phyloP scores from a whole-genome alignment of 2,797 vertebrate species.

The Leptatherina wallacei region DNA sequence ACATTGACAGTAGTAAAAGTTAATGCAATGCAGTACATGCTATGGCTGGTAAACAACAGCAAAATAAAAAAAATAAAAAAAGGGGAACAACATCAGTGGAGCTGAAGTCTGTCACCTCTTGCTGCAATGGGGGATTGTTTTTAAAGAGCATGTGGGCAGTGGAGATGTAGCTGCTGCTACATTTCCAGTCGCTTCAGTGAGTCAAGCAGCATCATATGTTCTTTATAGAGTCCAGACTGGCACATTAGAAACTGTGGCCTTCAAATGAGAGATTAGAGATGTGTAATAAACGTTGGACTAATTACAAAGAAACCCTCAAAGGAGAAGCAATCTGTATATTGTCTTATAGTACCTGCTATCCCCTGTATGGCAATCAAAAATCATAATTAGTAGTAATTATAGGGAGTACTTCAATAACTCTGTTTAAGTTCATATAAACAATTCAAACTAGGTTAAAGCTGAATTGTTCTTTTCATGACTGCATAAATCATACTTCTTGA shows the following conservation, averaged over 20 bases:
- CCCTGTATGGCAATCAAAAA: conserved; percentile 37
- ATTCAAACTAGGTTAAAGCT: conserved; percentile 45
- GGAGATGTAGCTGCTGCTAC: conserved; percentile 73
- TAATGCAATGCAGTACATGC: conserved; percentile 81
- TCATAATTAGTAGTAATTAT: conserved; percentile 47
- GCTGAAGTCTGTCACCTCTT: conserved; percentile 81
- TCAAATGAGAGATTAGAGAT: conserved; percentile 70
- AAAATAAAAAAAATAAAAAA: conserved; percentile 74
- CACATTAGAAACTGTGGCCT: conserved; percentile 66
- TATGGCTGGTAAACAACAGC: conserved; percentile 77
- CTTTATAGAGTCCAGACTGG: conserved; percentile 62
- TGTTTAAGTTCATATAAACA: conserved; percentile 47
- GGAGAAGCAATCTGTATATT: conserved; percentile 46
- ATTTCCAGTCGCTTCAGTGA: conserved; percentile 71
- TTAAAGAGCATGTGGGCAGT: conserved; percentile 79
- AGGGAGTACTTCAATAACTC: conserved; percentile 48
- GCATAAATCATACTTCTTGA: conserved; percentile 56
- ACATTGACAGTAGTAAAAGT: conserved; percentile 80
- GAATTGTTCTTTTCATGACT: conserved; percentile 54
- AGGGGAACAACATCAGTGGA: conserved; percentile 70
- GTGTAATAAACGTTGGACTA: conserved; percentile 67
- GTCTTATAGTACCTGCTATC: conserved; percentile 43
- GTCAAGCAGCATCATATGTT: conserved; percentile 66
- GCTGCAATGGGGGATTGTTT: conserved; percentile 76
- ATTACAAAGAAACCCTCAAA: conserved; percentile 60